phyloP scores from a whole-genome alignment of 2,888 invertebrate genomes.

The Amphipoea lucens region DNA sequence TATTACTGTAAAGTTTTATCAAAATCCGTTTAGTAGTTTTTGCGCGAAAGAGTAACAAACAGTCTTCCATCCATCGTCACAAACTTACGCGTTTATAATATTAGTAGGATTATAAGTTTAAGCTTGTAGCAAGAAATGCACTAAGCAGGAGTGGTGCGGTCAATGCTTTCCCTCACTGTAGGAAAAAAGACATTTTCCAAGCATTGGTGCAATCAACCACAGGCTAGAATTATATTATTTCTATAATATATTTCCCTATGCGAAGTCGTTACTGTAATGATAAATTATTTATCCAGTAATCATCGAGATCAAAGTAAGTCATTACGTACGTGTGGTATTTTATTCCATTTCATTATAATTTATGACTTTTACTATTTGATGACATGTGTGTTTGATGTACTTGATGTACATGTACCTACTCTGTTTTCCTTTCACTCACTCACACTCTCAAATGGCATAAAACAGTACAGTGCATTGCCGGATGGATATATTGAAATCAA shows the following conservation, averaged over 20 bases:
- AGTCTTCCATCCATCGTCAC: no score
- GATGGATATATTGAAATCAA: not conserved
- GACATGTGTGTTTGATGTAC: conserved; percentile 8
- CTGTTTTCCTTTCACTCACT: conserved; percentile 43
- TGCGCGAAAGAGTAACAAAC: no score
- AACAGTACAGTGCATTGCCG: not conserved
- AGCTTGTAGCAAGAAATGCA: no score
- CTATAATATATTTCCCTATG: conserved; percentile 17
- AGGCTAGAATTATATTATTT: conserved; percentile 6
- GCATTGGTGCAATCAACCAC: not conserved
- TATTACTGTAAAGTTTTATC: no score
- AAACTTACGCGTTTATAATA: no score
- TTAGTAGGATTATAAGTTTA: no score
- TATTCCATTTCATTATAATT: conserved; percentile 10
- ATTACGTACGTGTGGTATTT: conserved; percentile 16
- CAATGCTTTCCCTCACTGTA: not conserved
- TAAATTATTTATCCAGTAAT: conserved; percentile 5
- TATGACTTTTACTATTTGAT: conserved; percentile 49
- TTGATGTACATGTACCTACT: not conserved
- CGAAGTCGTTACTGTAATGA: not conserved
- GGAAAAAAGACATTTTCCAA: not conserved
- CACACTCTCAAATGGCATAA: not conserved
- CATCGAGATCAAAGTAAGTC: conserved; percentile 40
- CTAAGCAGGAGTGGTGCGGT: no score
- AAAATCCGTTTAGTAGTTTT: no score